These are phyloP conservation scores for Thalassarche chlororhynchos DNA, from an alignment of 2,113 vertebrate genomes.

Conservation along the genomic window DNA sequence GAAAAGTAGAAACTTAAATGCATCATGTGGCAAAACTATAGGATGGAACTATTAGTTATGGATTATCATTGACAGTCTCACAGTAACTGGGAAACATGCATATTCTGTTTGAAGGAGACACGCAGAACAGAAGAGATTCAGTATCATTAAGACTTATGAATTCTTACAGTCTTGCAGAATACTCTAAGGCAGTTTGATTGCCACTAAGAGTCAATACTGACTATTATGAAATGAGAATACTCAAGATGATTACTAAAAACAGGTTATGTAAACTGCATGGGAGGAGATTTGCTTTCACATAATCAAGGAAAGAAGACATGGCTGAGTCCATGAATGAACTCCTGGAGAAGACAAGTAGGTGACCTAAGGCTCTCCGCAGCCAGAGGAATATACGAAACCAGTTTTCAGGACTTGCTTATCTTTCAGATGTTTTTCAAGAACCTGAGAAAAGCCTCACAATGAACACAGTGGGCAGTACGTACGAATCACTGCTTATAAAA, in stretches of 20 bases:
- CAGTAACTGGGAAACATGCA: background rate
- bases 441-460: background rate
- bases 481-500: background rate
- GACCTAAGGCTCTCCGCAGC: background rate
- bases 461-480: background rate
- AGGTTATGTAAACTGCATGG: background rate
- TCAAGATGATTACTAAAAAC: no score
- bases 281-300: background rate
- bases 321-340: background rate
- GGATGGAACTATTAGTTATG: background rate
- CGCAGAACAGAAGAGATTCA: background rate
- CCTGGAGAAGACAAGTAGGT: background rate
- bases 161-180: background rate
- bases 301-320: background rate
- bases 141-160: fast-evolving
- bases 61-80: background rate
- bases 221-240: background rate
- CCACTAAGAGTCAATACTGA: background rate
- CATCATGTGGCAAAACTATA: background rate
- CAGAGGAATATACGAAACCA: background rate
- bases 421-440: background rate
- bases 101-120: background rate
- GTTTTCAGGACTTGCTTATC: background rate
- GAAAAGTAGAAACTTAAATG: background rate
- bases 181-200: background rate